phyloP scores from a whole-genome alignment of 2,113 vertebrate species.

The Colius striatus region DNA sequence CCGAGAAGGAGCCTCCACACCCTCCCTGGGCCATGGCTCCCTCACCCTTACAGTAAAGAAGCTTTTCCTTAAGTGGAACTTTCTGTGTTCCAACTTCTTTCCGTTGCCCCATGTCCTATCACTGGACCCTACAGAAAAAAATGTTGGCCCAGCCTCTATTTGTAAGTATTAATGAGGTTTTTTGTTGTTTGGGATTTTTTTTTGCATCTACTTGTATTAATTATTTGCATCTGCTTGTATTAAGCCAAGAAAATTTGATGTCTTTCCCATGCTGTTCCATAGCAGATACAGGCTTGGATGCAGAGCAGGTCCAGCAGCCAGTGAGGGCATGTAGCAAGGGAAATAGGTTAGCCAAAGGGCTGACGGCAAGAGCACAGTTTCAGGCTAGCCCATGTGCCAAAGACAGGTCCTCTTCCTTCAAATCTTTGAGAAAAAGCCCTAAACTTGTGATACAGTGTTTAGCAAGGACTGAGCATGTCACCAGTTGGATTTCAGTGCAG shows the following conservation, averaged over 20 bases:
- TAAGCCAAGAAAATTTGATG: neutral
- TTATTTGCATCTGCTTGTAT: neutral
- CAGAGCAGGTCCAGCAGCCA: neutral
- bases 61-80: no score
- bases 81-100: no score
- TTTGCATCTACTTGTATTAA: neutral
- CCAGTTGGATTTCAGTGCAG: neutral
- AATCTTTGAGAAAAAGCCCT: neutral
- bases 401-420: neutral
- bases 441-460: rapidly evolving
- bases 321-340: neutral
- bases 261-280: neutral
- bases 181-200: neutral
- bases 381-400: rapidly evolving
- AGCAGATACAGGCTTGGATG: neutral
- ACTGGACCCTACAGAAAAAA: no score
- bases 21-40: no score
- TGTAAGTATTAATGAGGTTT: no score
- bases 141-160: no score
- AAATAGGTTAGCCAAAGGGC: neutral
- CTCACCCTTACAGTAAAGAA: no score
- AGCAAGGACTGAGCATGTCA: rapidly evolving
- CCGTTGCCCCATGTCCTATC: no score
- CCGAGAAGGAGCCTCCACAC: no score
- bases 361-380: neutral